Percentiles rank a stretch among this genome's conserved stretches.
Evolutionary conservation across 2,797 vertebrate species (phyloP).

Genomic region (Falco cherrug): DNA sequence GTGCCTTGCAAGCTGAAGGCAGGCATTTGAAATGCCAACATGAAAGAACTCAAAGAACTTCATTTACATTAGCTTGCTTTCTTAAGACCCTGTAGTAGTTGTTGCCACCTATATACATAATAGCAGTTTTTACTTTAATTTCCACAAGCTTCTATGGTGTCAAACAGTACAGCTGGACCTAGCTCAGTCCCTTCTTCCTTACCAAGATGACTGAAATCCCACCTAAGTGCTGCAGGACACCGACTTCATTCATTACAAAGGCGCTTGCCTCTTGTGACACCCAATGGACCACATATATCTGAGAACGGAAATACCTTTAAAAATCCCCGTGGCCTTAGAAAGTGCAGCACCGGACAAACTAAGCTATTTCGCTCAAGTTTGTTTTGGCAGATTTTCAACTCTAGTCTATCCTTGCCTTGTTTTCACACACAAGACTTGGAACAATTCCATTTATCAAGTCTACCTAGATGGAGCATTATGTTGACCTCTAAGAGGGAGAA

Average conservation of each 20-base stretch:
- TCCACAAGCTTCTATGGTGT: not conserved
- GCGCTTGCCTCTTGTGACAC: not conserved
- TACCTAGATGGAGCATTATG: not conserved
- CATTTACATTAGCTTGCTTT: not conserved
- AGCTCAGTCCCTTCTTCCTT: not conserved
- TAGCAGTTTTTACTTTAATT: not conserved
- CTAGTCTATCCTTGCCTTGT: conserved; percentile 1
- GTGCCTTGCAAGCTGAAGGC: not conserved
- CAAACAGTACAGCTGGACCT: not conserved
- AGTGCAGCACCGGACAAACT: not conserved
- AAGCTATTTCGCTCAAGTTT: not conserved
- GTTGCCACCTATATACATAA: not conserved
- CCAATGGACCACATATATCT: not conserved
- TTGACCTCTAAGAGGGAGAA: not conserved
- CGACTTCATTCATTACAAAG: not conserved
- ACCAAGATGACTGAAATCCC: not conserved
- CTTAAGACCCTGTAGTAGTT: not conserved
- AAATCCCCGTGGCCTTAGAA: not conserved
- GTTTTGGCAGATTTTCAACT: conserved; percentile 25
- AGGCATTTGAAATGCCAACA: not conserved
- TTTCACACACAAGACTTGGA: conserved; percentile 38
- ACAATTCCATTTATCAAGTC: conserved; percentile 30
- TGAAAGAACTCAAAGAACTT: not conserved
- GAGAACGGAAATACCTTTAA: conserved; percentile 24
- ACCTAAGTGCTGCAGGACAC: not conserved